phyloP scores from a whole-genome alignment of 2,797 vertebrate species.

The Coccyzus lansbergi region DNA sequence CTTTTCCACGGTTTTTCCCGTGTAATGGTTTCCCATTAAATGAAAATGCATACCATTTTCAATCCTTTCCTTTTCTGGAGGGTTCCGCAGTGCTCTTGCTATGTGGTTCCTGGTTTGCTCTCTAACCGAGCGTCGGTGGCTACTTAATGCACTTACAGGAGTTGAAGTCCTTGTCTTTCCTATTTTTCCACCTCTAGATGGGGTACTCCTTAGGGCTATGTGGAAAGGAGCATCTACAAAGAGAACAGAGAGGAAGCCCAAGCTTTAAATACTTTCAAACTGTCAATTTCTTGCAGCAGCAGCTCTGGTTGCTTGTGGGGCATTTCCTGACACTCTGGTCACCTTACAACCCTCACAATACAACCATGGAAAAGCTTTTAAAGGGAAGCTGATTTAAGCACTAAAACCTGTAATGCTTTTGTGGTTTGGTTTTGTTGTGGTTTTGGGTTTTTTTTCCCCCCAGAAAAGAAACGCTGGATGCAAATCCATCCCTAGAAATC shows the following conservation, averaged over 20 bases:
- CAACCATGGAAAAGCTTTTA: not conserved
- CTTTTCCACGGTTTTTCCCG: not conserved
- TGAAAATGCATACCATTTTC: constrained; percentile 74
- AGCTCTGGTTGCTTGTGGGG: not conserved
- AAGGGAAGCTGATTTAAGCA: not conserved
- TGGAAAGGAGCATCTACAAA: constrained; percentile 69
- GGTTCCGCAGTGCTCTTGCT: constrained; percentile 68
- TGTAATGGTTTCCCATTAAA: not conserved
- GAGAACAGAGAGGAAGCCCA: constrained; percentile 51
- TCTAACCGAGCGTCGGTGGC: constrained; percentile 76
- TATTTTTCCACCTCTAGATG: constrained; percentile 77
- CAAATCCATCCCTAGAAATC: not conserved
- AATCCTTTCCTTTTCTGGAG: constrained; percentile 54
- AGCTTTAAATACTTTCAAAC: constrained; percentile 35
- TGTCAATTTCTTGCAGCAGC: not conserved
- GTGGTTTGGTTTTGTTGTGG: not conserved
- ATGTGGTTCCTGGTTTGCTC: constrained; percentile 76
- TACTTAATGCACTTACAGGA: constrained; percentile 75
- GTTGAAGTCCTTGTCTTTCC: constrained; percentile 79
- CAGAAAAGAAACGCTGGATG: not conserved
- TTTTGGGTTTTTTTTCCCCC: not conserved
- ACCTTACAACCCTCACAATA: not conserved
- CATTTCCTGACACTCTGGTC: not conserved
- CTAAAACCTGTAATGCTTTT: not conserved
- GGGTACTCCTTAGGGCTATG: constrained; percentile 63